Percentiles rank a stretch among this genome's conserved stretches.
phyloP scores from a whole-genome alignment of 2,888 invertebrate genomes.

The Tenthredo scrophulariae region DNA sequence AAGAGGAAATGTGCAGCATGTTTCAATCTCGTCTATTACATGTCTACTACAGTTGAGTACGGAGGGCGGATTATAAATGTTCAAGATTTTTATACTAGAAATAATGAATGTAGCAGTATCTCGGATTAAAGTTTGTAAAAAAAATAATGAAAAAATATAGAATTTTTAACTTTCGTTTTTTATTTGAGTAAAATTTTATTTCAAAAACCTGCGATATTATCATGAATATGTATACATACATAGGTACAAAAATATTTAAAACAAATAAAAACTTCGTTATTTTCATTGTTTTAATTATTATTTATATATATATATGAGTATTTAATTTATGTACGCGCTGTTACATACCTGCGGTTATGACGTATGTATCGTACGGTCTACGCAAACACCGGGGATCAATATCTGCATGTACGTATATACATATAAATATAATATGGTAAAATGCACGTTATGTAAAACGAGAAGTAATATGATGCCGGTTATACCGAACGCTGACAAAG shows the following conservation, averaged over 20 bases:
- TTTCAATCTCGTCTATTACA: not conserved
- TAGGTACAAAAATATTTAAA: too few relatives aligned
- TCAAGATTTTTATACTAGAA: not conserved
- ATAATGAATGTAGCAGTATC: not conserved
- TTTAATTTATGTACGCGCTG: not conserved
- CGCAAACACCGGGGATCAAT: not conserved
- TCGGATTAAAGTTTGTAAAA: not conserved
- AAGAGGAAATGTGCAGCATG: not conserved
- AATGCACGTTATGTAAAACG: not conserved
- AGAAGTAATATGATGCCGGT: not conserved
- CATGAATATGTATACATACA: too few relatives aligned
- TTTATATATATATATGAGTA: not conserved
- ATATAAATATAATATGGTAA: not conserved
- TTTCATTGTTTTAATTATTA: not conserved
- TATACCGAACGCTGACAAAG: not conserved
- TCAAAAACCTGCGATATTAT: too few relatives aligned
- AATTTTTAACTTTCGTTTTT: not conserved
- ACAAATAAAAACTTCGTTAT: not conserved
- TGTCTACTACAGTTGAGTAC: not conserved
- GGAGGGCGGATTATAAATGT: not conserved
- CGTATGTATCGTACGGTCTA: not conserved
- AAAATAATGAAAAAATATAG: not conserved
- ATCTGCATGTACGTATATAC: constrained; percentile 13
- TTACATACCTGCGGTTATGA: not conserved
- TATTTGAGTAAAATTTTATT: not conserved